phyloP scores from a whole-genome alignment of 1,140 invertebrate genomes.

The Pygmarrhopalites habei region DNA sequence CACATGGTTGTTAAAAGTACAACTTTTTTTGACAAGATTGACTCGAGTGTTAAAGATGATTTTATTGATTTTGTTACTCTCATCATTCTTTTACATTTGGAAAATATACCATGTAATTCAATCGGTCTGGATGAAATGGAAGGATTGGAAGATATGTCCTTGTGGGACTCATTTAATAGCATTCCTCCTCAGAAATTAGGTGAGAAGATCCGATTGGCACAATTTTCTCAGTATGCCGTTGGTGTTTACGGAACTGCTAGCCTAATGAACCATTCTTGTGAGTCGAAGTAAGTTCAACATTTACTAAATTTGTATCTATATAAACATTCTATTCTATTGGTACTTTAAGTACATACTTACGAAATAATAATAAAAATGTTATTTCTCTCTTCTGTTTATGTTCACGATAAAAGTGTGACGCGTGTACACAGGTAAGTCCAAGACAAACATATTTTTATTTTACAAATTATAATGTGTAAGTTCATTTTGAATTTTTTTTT shows the following conservation, averaged over 20 bases:
- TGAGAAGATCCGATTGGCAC: slow-evolving; percentile 36
- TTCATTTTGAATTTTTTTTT: too few species aligned
- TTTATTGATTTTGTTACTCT: slow-evolving; percentile 22
- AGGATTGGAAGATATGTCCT: background rate
- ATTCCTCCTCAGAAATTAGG: slow-evolving; percentile 20
- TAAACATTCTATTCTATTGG: too few species aligned
- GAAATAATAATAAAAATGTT: too few species aligned
- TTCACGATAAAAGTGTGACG: too few species aligned
- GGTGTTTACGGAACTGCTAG: slow-evolving; percentile 67
- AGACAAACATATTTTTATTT: too few species aligned
- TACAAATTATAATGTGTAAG: slow-evolving; percentile 7
- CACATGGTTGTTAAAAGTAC: slow-evolving; percentile 10
- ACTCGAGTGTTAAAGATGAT: background rate
- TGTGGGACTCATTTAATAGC: background rate
- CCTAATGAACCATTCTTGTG: slow-evolving; percentile 84
- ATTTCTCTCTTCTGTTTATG: too few species aligned
- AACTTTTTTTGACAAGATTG: slow-evolving; percentile 18
- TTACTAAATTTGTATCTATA: too few species aligned
- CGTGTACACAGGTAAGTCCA: too few species aligned
- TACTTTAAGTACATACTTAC: too few species aligned
- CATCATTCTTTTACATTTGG: slow-evolving; percentile 25
- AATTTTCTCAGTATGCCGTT: slow-evolving; percentile 47
- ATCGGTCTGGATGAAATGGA: slow-evolving; percentile 31
- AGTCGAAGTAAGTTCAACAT: too few species aligned
- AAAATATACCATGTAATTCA: slow-evolving; percentile 36